These are phyloP conservation scores for Candoia aspera DNA, from an alignment of 2,113 vertebrate species.

Conservation along the genomic window DNA sequence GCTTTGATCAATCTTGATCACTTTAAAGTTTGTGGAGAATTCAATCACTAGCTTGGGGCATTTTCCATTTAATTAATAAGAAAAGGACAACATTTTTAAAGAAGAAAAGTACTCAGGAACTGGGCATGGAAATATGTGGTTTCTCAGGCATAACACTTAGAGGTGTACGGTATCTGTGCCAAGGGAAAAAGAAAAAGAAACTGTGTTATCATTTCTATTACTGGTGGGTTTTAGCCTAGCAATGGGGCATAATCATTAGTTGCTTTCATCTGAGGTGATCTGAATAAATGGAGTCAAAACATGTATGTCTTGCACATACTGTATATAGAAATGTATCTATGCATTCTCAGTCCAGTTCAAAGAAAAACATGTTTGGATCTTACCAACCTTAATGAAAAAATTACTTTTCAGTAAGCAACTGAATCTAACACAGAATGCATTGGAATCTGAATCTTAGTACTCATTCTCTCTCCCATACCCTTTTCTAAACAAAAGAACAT, in stretches of 20 bases:
- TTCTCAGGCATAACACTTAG: neutral
- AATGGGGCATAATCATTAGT: neutral
- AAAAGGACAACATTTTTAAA: conserved; percentile 44
- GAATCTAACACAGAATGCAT: neutral
- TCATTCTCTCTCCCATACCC: neutral
- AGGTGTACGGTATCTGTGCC: neutral
- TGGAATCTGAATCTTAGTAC: neutral
- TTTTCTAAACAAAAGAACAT: neutral
- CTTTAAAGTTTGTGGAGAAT: conserved; percentile 64
- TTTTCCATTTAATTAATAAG: conserved; percentile 69
- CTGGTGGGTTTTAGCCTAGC: neutral
- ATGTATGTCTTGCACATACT: no score
- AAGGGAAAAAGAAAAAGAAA: neutral
- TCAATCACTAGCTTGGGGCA: conserved; percentile 56
- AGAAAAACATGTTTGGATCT: neutral
- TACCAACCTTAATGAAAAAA: neutral
- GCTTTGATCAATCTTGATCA: conserved; percentile 66
- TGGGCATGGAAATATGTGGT: neutral
- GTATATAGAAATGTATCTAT: neutral
- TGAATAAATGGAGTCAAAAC: conserved; percentile 2
- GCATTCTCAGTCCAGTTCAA: neutral
- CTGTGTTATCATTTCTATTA: neutral
- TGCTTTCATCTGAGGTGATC: conserved; percentile 5
- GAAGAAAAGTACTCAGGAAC: conserved; percentile 9
- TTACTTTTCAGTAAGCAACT: neutral